Evolutionary conservation across 2,888 invertebrate species (phyloP), one percentile per base, ranked within the genome.

Genomic region (Microctonus brassicae): DNA sequence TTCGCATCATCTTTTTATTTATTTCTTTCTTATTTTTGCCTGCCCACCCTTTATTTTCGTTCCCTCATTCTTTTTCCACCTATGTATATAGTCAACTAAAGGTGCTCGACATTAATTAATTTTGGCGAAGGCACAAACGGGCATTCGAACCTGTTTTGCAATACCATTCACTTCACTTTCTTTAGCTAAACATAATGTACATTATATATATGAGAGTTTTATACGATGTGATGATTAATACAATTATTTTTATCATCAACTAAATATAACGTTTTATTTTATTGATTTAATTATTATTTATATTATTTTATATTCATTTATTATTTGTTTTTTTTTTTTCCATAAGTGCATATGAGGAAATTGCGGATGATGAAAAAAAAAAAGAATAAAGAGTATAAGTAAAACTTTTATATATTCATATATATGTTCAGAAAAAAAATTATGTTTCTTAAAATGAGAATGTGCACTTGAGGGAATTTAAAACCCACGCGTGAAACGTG

Each of bases 71-170:
- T 36, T 34, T 55, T 11, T 11, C 26, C 34, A 13, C 26, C 34
- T 17, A 22, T 34, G 29, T 47, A 39, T 39, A 39, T n/a, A n/a
- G 39, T 22, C 60, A 42, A 33, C 62, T 69, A 36, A 52, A 72
- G 69, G 66, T 67, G 74, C 75, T 76, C 74, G 74, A 75, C 76
- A 75, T 75, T 77, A 77, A 77, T 77, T 77, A 77, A 77, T 77
- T 77, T 77, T 76, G 77, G 76, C 77, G 77, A 77, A 77, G 76
- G 73, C 73, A 74, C 76, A 73, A n/a, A n/a, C n/a, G n/a, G n/a
- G n/a, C n/a, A n/a, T 73, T 71, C 73, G 72, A 77, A 73, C 76
- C 76, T 72, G 76, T 75, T 74, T 74, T 65, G 57, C 70, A 76
- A 63, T 70, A 20, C 55, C 53, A 53, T 53, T 33, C 22, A 34